Evolutionary conservation across 2,797 vertebrate genomes (phyloP), one percentile per base, ranked within the genome.

Genomic region (Champsocephalus gunnari): DNA sequence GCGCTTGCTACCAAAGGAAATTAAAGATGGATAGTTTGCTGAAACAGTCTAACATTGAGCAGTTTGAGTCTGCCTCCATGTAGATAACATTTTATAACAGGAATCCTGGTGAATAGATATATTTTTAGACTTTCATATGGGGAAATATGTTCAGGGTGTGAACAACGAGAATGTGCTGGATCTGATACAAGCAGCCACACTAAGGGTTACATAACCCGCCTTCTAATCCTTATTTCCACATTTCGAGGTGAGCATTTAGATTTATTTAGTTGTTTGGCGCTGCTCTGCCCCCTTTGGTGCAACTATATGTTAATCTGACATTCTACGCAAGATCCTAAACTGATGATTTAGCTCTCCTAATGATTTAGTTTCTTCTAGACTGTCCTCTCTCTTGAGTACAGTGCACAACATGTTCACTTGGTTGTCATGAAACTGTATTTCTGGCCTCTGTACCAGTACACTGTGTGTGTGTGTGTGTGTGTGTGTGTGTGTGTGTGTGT

Each of bases 1-100:
- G 80, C 84, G 84, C 77, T 88, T 82, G 81, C 93, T 96, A 97
- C 97, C 97, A 98, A 99, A 99, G 97, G 95, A 95, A 71, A 68
- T 66, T 12, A 63, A 54, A 60, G 58, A 51, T 12, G 0, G 53
- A 68, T 63, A 45, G 24, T 28, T 79, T 4, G 21, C 75, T 86
- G 56, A 81, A 70, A 58, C 34, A 51, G 2, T 71, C 21, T 49
- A 53, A 45, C 3, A 1, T 9, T 41, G 71, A 72, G 75, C 79
- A 68, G 84, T 86, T 83, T 76, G 84, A 21, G 44, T 74, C 62
- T 55, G 80, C 60, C 68, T 80, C 79, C 55, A 70, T 69, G 66
- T 82, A 87, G 87, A 92, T 85, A 89, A 62, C 47, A 41, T 86
- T 91, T 91, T 91, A 45, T 91, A 92, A 87, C 44, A 63, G 51